A percentile compares a stretch with the other conserved stretches of the same genome.
These are phyloP conservation scores for Channa argus DNA, from an alignment of 2,113 vertebrate species.

Conservation along the genomic window DNA sequence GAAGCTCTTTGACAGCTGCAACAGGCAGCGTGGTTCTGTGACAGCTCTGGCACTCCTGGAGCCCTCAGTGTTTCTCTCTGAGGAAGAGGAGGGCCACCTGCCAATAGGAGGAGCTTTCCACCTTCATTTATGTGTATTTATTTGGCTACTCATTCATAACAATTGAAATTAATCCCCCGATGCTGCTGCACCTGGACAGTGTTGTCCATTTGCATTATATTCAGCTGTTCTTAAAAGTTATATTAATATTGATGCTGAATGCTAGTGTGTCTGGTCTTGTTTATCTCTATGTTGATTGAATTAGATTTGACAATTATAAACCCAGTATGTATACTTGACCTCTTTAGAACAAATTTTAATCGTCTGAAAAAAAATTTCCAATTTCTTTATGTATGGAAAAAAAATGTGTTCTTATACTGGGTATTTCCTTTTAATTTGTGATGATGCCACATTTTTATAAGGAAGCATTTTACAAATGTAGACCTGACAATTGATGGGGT, in stretches of 20 bases:
- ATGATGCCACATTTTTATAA: not conserved
- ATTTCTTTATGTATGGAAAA: slow-evolving; percentile 4
- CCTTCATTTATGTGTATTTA: slow-evolving; percentile 17
- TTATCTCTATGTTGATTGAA: slow-evolving; percentile 14
- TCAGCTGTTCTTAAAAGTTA: slow-evolving; percentile 15
- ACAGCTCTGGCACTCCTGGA: slow-evolving; percentile 55
- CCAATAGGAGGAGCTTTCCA: slow-evolving; percentile 14
- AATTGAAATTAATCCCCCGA: slow-evolving; percentile 17
- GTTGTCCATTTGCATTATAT: slow-evolving; percentile 24
- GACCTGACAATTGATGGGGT: slow-evolving; percentile 3
- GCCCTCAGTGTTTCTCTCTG: slow-evolving; percentile 13
- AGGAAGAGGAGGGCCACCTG: slow-evolving; percentile 17
- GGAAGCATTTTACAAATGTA: not conserved
- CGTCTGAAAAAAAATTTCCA: not conserved
- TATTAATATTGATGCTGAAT: slow-evolving; percentile 1
- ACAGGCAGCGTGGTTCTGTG: slow-evolving; percentile 33
- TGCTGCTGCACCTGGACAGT: slow-evolving; percentile 38
- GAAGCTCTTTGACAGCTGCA: slow-evolving; percentile 70
- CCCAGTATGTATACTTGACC: not conserved
- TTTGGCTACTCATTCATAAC: slow-evolving; percentile 20
- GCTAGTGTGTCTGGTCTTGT: slow-evolving; percentile 22
- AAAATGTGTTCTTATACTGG: slow-evolving; percentile 2
- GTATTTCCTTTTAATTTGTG: slow-evolving; percentile 1
- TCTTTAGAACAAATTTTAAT: not conserved
- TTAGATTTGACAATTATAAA: slow-evolving; percentile 5